Percentiles rank a stretch among this genome's conserved stretches.
These are phyloP conservation scores for Dorcus parallelipipedus DNA, from an alignment of 2,888 invertebrate genomes.

Conservation along the genomic window DNA sequence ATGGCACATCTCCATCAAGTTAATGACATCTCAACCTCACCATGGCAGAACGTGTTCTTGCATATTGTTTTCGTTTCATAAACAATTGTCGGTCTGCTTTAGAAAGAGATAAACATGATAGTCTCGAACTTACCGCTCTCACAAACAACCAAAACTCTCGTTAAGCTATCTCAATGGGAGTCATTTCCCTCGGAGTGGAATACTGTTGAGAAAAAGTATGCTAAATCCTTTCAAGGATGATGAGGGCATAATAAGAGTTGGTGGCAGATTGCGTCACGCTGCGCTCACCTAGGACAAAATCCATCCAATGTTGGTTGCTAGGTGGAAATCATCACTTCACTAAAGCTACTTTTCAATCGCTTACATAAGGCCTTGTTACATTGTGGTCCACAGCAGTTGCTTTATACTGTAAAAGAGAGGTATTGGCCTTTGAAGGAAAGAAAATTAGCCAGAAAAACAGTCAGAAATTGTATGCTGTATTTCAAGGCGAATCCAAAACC, in stretches of 20 bases:
- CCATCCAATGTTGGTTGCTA: slow-evolving; percentile 2
- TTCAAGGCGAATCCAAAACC: neutral
- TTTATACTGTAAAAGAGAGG: slow-evolving; percentile 4
- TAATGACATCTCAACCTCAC: no score
- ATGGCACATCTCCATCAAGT: no score
- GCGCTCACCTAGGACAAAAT: slow-evolving; percentile 5
- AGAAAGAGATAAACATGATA: no score
- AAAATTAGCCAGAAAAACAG: neutral
- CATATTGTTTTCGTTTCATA: no score
- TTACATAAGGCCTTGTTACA: slow-evolving; percentile 1
- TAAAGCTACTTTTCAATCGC: neutral
- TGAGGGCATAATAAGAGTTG: slow-evolving; percentile 7
- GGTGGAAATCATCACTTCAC: slow-evolving; percentile 3
- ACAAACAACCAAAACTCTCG: neutral
- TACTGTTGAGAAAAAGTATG: no score
- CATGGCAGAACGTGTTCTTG: no score
- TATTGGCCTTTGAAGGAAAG: slow-evolving; percentile 4
- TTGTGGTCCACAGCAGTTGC: slow-evolving; percentile 3
- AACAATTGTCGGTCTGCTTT: no score
- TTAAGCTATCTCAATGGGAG: neutral
- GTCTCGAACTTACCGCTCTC: no score
- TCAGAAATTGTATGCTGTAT: slow-evolving; percentile 1
- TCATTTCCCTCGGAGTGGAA: no score
- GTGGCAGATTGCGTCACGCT: neutral
- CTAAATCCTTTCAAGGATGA: slow-evolving; percentile 5